Evolutionary conservation across 1,140 invertebrate species (phyloP).

Genomic region (Drosophila dunni): DNA sequence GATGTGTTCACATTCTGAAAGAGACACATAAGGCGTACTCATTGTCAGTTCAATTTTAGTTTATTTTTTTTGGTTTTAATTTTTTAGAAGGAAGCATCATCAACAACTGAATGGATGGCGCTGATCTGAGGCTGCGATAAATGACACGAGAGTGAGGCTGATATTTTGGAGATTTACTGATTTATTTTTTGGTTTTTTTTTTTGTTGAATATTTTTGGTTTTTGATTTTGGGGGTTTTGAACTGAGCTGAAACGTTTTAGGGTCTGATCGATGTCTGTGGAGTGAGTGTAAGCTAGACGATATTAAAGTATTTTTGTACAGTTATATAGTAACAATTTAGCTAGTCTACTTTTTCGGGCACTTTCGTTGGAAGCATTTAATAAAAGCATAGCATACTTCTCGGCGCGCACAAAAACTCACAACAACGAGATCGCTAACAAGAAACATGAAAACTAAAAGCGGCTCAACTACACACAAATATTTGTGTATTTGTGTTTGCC

Average conservation of each 20-base stretch:
- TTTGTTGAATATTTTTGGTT: conserved; percentile 32
- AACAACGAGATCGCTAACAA: conserved; percentile 23
- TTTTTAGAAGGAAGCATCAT: conserved; percentile 68
- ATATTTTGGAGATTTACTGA: conserved; percentile 28
- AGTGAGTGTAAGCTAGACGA: conserved; percentile 12
- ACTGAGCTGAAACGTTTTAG: conserved; percentile 41
- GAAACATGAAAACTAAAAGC: conserved; percentile 30
- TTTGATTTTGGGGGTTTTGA: conserved; percentile 39
- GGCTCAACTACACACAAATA: conserved; percentile 28
- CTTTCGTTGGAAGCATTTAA: conserved; percentile 27
- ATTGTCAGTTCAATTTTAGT: conserved; percentile 74
- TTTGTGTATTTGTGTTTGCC: not conserved
- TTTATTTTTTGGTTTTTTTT: conserved; percentile 1
- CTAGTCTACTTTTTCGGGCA: conserved; percentile 1
- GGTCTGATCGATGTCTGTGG: conserved; percentile 58
- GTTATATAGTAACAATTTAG: conserved; percentile 16
- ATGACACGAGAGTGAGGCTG: conserved; percentile 51
- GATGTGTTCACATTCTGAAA: conserved; percentile 84
- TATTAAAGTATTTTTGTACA: conserved; percentile 10
- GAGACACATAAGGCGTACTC: conserved; percentile 84
- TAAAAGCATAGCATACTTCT: conserved; percentile 45
- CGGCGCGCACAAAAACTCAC: conserved; percentile 33
- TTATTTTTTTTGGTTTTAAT: too few relatives aligned
- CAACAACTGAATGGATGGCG: conserved; percentile 70
- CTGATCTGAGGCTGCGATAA: conserved; percentile 46